Evolutionary conservation across 1,140 invertebrate species (phyloP).

Genomic region (Eubasilissa regina): DNA sequence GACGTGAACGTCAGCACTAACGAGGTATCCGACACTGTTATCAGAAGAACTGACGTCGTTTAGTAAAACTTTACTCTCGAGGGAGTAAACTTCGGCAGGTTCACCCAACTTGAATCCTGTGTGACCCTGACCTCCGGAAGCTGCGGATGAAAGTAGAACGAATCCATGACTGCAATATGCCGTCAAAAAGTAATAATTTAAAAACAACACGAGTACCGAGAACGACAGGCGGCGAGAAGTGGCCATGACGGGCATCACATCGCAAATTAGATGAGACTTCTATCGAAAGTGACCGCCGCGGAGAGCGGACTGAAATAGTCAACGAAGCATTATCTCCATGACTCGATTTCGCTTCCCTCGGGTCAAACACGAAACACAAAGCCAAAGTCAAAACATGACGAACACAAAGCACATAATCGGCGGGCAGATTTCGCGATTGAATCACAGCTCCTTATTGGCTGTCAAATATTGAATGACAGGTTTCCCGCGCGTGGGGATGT

Average conservation of each 20-base stretch:
- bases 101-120: conserved; percentile 50
- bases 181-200: conserved; percentile 30
- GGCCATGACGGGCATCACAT: conserved; percentile 32
- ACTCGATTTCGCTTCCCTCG: not conserved
- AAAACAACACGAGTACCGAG: conserved; percentile 11
- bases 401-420: conserved; percentile 34
- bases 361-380: conserved; percentile 13
- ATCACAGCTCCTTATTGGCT: conserved; percentile 42
- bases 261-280: conserved; percentile 16
- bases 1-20: conserved; percentile 51
- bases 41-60: conserved; percentile 46
- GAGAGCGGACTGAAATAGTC: conserved; percentile 6
- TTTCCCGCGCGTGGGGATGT: conserved; percentile 18
- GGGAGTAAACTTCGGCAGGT: conserved; percentile 43
- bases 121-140: conserved; percentile 44
- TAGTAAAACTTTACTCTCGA: conserved; percentile 53
- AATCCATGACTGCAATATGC: conserved; percentile 50
- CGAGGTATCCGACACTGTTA: conserved; percentile 54
- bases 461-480: conserved; percentile 40
- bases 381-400: conserved; percentile 23
- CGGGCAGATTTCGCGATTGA: conserved; percentile 42
- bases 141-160: conserved; percentile 56
- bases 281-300: conserved; percentile 13
- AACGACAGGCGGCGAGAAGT: not conserved
- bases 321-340: conserved; percentile 1